These are phyloP conservation scores for Eupelmus urozonus DNA, from an alignment of 2,888 invertebrate genomes.

Conservation along the genomic window DNA sequence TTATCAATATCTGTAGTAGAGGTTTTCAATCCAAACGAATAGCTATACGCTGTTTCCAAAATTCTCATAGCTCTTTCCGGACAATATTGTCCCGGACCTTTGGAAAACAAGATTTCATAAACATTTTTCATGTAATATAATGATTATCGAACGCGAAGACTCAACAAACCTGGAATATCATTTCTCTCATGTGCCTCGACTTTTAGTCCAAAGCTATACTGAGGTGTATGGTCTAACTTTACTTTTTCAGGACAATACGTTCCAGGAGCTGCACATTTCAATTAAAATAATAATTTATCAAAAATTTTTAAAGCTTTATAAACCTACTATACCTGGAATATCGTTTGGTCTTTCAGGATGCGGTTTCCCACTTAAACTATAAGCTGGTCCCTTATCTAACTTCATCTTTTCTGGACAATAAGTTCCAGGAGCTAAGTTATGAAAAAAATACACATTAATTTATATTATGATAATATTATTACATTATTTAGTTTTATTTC, in stretches of 20 bases:
- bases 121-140: background rate
- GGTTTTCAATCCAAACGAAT: conserved; percentile 71
- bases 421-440: conserved; percentile 70
- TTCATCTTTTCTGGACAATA: conserved; percentile 72
- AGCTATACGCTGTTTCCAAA: conserved; percentile 70
- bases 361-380: conserved; percentile 65
- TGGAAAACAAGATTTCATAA: conserved; percentile 53
- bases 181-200: conserved; percentile 61
- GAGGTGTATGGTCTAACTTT: conserved; percentile 73
- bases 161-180: conserved; percentile 71
- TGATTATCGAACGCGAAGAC: background rate
- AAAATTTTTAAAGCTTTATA: background rate
- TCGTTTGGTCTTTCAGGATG: conserved; percentile 62
- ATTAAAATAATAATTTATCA: background rate
- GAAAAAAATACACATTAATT: too few species aligned
- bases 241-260: conserved; percentile 80
- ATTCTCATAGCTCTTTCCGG: conserved; percentile 76
- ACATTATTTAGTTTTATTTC: too few species aligned
- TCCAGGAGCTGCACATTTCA: conserved; percentile 79
- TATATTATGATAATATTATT: too few species aligned
- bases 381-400: conserved; percentile 65
- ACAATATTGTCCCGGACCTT: conserved; percentile 78
- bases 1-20: conserved; percentile 62
- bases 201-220: conserved; percentile 68
- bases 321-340: conserved; percentile 58